Evolutionary conservation across 2,797 vertebrate genomes (phyloP).

Genomic region (Sebastolobus altivelis): DNA sequence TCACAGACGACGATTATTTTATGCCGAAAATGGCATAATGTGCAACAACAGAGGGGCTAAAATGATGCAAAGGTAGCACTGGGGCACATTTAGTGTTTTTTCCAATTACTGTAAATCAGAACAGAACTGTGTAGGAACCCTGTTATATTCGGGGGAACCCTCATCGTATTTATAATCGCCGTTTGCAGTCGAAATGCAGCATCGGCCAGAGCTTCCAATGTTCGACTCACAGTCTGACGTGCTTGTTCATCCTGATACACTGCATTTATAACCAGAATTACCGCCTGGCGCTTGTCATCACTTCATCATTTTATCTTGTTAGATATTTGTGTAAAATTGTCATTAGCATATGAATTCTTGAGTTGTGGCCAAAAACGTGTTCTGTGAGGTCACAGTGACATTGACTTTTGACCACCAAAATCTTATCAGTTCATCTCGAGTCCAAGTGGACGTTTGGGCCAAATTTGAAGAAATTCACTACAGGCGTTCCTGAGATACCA

Average conservation of each 20-base stretch:
- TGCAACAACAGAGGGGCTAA: neutral
- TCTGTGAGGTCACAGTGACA: too few species aligned
- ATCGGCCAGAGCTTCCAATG: neutral
- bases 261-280: too few species aligned
- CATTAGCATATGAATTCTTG: too few species aligned
- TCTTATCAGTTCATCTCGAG: too few species aligned
- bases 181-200: neutral
- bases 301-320: too few species aligned
- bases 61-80: neutral
- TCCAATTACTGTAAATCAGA: slow-evolving; percentile 1
- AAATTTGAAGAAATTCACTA: too few species aligned
- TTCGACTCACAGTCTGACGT: neutral
- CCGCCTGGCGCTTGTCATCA: too few species aligned
- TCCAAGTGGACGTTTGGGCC: too few species aligned
- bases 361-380: too few species aligned
- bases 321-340: too few species aligned
- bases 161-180: neutral
- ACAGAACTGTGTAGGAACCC: neutral
- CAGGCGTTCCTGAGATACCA: too few species aligned
- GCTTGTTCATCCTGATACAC: neutral
- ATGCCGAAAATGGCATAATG: slow-evolving; percentile 1
- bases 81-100: neutral
- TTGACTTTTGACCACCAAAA: too few species aligned
- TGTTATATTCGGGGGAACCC: neutral
- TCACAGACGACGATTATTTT: neutral